These are phyloP conservation scores for Oedothorax gibbosus DNA, from an alignment of 1,140 invertebrate species.

Conservation along the genomic window DNA sequence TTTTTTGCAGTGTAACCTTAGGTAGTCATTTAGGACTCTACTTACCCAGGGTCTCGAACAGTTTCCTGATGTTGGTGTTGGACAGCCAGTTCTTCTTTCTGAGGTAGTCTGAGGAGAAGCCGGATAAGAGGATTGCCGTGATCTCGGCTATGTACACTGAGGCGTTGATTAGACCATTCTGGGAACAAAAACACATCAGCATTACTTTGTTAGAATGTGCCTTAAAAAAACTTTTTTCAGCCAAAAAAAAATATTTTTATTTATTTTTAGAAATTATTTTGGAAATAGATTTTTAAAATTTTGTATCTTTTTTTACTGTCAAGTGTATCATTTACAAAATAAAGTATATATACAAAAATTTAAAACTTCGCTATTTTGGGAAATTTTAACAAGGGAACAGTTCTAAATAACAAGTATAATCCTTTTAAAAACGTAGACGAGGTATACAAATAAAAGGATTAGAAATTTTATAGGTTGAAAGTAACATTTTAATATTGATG, in stretches of 20 bases:
- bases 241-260: not conserved
- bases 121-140: conserved; percentile 60
- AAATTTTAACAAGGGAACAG: too few relatives aligned
- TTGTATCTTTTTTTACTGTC: not conserved
- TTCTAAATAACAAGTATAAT: too few relatives aligned
- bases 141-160: conserved; percentile 60
- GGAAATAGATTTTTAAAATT: not conserved
- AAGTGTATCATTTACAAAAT: too few relatives aligned
- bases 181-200: not conserved
- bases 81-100: conserved; percentile 54
- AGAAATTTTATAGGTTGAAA: too few relatives aligned
- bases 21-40: too few relatives aligned
- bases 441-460: too few relatives aligned
- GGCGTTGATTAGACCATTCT: conserved; percentile 61
- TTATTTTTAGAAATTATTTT: not conserved
- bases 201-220: not conserved
- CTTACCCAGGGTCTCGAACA: conserved; percentile 62
- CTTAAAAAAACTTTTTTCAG: not conserved
- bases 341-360: not conserved
- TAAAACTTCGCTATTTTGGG: not conserved
- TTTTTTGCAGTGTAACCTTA: too few relatives aligned
- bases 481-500: too few relatives aligned
- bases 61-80: conserved; percentile 62
- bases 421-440: too few relatives aligned
- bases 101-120: conserved; percentile 57